Evolutionary conservation across 1,140 invertebrate genomes (phyloP).

Genomic region (Zelostemma sp.): DNA sequence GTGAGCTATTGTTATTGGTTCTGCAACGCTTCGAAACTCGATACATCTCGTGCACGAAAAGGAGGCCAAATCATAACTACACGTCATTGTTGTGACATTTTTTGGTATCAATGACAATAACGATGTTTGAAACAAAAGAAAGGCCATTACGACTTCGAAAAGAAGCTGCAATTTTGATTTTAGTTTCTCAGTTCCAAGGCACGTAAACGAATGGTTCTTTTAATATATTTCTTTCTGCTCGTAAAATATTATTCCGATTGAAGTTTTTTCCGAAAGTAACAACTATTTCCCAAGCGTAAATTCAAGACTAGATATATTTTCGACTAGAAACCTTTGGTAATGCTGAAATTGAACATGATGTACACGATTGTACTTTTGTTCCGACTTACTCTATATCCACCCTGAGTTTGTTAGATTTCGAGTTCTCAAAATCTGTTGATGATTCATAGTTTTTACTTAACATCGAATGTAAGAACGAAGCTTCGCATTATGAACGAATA

Average conservation of each 20-base stretch:
- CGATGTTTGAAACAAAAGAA: conserved; percentile 10
- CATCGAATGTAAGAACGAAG: too few species aligned
- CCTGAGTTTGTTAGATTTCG: conserved; percentile 63
- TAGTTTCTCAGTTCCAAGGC: conserved; percentile 66
- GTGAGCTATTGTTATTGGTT: conserved; percentile 19
- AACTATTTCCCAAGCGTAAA: not conserved
- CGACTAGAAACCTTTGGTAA: not conserved
- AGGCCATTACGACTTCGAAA: conserved; percentile 15
- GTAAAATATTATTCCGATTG: not conserved
- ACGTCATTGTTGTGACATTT: not conserved
- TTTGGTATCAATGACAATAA: not conserved
- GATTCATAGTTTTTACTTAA: too few species aligned
- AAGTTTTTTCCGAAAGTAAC: not conserved
- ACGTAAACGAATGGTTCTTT: conserved; percentile 61
- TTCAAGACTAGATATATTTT: conserved; percentile 7
- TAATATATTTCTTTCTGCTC: conserved; percentile 2
- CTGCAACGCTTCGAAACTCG: conserved; percentile 25
- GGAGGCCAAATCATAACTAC: not conserved
- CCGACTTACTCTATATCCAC: conserved; percentile 65
- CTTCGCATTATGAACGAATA: too few species aligned
- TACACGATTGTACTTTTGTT: conserved; percentile 72
- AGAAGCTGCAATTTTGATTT: conserved; percentile 46
- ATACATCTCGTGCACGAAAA: conserved; percentile 23
- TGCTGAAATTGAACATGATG: too few species aligned
- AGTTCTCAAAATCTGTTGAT: conserved; percentile 14